phyloP scores from a whole-genome alignment of 2,797 vertebrate species.

The Acrocephalus scirpaceus region DNA sequence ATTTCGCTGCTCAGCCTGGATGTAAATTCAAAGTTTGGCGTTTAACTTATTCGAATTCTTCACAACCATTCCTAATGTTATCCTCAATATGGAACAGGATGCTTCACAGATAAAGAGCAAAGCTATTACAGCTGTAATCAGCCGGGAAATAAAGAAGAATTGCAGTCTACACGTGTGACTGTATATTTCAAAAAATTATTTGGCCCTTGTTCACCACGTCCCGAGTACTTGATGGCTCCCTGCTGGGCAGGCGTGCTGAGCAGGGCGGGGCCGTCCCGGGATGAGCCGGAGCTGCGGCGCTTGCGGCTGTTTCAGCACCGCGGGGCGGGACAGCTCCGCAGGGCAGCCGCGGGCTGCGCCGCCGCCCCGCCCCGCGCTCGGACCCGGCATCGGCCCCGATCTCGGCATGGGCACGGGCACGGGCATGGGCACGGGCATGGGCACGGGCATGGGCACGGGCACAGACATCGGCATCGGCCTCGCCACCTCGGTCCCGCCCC shows the following conservation, averaged over 20 bases:
- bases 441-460: no score
- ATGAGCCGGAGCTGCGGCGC: background rate
- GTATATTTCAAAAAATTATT: slow-evolving; percentile 22
- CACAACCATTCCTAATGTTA: background rate
- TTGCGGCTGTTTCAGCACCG: slow-evolving; percentile 73
- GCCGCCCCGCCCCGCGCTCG: background rate
- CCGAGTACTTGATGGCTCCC: background rate
- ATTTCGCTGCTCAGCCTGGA: background rate
- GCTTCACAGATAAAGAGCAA: background rate
- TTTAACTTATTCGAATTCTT: slow-evolving; percentile 45
- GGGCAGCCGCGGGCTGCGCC: no score
- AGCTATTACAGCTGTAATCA: slow-evolving; percentile 36
- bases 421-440: rapidly evolving
- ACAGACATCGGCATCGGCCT: rapidly evolving
- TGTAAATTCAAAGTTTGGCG: slow-evolving; percentile 16
- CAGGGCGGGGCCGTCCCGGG: background rate
- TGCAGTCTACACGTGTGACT: background rate
- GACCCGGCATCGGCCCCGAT: background rate
- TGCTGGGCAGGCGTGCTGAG: background rate
- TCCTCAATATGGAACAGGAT: background rate
- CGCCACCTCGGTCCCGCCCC: rapidly evolving
- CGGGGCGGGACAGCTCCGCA: slow-evolving; percentile 71
- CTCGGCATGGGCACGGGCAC: no score
- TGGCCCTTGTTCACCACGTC: background rate
- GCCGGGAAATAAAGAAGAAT: background rate